These are phyloP conservation scores for Lutraria lutraria DNA, from an alignment of 2,888 invertebrate species.

Conservation along the genomic window DNA sequence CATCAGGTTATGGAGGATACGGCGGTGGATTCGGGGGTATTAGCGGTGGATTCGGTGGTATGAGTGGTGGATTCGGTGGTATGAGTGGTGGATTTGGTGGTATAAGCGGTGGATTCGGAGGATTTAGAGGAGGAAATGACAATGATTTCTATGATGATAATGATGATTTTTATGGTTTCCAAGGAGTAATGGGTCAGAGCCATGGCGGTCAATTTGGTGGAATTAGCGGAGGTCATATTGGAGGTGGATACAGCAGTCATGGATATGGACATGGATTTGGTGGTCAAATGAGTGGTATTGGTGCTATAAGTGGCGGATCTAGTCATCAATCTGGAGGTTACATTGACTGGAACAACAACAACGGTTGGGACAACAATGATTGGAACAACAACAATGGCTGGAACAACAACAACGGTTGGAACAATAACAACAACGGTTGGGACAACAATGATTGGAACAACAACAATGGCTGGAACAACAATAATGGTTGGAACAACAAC, in stretches of 20 bases:
- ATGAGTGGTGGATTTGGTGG: too few relatives aligned
- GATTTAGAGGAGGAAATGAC: conserved; percentile 1
- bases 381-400: conserved; percentile 21
- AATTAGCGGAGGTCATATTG: conserved; percentile 15
- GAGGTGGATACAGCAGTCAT: conserved; percentile 11
- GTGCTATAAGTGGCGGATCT: background rate
- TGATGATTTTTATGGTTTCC: conserved; percentile 29
- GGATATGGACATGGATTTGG: conserved; percentile 27
- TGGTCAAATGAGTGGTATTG: conserved; percentile 21
- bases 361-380: conserved; percentile 19
- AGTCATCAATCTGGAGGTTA: background rate
- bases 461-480: background rate
- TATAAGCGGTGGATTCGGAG: conserved; percentile 29
- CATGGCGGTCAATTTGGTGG: conserved; percentile 15
- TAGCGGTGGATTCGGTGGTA: too few relatives aligned
- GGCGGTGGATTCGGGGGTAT: conserved; percentile 31
- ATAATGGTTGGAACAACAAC: conserved; percentile 25
- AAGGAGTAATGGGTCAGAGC: background rate
- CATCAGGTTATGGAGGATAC: conserved; percentile 13
- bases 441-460: background rate
- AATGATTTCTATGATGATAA: conserved; percentile 16
- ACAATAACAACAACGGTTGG: conserved; percentile 41
- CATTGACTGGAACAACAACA: background rate
- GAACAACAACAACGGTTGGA: background rate
- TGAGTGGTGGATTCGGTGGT: too few relatives aligned